Percentiles rank a stretch among this genome's conserved stretches.
phyloP scores from a whole-genome alignment of 2,888 invertebrate genomes.

The Gymnoscelis rufifasciata region DNA sequence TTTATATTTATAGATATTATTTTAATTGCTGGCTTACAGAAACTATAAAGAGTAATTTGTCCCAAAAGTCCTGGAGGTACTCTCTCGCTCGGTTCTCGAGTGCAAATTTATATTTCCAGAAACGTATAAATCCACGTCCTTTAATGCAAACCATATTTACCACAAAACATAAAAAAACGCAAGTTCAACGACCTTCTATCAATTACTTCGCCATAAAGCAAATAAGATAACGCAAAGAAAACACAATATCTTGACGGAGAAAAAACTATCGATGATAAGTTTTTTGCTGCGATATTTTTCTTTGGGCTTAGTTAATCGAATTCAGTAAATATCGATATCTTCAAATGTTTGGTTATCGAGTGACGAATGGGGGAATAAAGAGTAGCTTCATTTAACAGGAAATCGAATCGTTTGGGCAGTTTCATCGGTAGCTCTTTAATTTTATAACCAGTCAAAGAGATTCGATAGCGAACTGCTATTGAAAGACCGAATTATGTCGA shows the following conservation, averaged over 20 bases:
- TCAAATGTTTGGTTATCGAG: slow-evolving; percentile 33
- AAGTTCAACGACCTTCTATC: slow-evolving; percentile 37
- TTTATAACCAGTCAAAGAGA: not conserved
- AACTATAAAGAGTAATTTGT: too few species aligned
- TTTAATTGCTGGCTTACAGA: too few species aligned
- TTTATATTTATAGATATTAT: too few species aligned
- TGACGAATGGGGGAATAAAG: slow-evolving; percentile 17
- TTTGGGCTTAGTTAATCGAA: slow-evolving; percentile 60
- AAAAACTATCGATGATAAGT: slow-evolving; percentile 51
- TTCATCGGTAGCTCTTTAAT: slow-evolving; percentile 4
- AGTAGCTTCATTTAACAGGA: slow-evolving; percentile 18
- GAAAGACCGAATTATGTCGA: too few species aligned
- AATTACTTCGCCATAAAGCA: slow-evolving; percentile 46
- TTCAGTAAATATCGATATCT: slow-evolving; percentile 52
- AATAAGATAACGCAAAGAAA: slow-evolving; percentile 65
- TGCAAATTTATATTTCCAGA: too few species aligned
- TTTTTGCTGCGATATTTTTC: slow-evolving; percentile 63
- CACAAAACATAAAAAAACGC: slow-evolving; percentile 25
- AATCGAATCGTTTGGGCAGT: slow-evolving; percentile 9
- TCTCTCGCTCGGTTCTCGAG: too few species aligned
- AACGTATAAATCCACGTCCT: too few species aligned
- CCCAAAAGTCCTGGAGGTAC: too few species aligned
- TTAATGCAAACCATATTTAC: too few species aligned
- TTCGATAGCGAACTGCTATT: too few species aligned
- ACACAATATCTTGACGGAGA: slow-evolving; percentile 60